Base-by-base conservation (phyloP, 2,888 invertebrate species). In the Trileptium ribeirensis region DNA sequence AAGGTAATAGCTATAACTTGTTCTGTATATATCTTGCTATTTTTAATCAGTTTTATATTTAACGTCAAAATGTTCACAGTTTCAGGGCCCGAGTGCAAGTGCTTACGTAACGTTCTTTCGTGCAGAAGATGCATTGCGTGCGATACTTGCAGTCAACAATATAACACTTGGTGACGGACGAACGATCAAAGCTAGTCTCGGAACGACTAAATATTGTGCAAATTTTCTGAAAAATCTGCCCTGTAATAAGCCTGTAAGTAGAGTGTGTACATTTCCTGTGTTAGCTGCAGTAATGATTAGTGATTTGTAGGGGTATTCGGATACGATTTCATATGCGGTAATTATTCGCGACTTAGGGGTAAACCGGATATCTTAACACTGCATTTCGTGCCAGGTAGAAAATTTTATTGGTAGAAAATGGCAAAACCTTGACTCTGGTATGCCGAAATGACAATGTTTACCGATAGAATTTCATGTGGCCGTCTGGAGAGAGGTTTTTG, bases 131-230 rank as follows among this genome's bases (percentile, higher is more conserved):
- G 97, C 99, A 82, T 90, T 99, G 88, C 92, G 95, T 86, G 98
- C 99, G 83, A 98, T 99, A 89, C 94, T 95, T 91, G 94, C 94
- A 89, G 96, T 99, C 85, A 98, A 98, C 92, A 97, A 98, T 91
- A 94, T 96, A 87, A 93, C 94, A 89, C 93, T 99, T 88, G 38
- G 38, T 24, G 98, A 99, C 91, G 96, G 96, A 77, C 92, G 97
- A 87, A 94, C 95, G 86, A 93, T 99, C 86, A 98, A 98, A 92
- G 97, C 97, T 85, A 97, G 97, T 86, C 92, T 99, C 86, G 99
- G 99, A 84, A 99, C 99, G 86, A 99, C 99, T 87, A 99, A 99
- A 92, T 99, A 99, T 91, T 99, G 99, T 92, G 97, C 97, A 89
- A 96, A 97, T 91, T 99, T 98, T 90, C 94, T 99, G 93, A 95